A percentile compares a stretch with the other conserved stretches of the same genome.
Evolutionary conservation across 2,888 invertebrate genomes (phyloP).

Genomic region (Congeria kusceri): DNA sequence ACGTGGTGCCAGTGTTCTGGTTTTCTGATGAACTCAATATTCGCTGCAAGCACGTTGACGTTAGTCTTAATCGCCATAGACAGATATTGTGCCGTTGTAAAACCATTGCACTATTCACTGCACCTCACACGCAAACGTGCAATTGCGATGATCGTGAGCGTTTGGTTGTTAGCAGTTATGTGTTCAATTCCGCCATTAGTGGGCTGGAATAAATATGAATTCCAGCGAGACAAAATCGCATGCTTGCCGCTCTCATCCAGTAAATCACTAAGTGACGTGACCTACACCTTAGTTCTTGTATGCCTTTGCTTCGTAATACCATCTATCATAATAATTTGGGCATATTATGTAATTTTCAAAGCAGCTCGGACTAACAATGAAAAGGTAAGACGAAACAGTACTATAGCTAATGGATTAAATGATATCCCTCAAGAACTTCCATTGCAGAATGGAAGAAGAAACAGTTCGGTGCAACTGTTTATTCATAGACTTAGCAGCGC

Average conservation of each 20-base stretch:
- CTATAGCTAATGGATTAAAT: slow-evolving; percentile 71
- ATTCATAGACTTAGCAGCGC: slow-evolving; percentile 91
- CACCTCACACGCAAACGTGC: slow-evolving; percentile 86
- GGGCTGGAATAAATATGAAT: slow-evolving; percentile 79
- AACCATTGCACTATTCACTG: slow-evolving; percentile 89
- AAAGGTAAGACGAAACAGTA: slow-evolving; percentile 87
- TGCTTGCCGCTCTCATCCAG: slow-evolving; percentile 81
- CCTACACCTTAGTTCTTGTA: slow-evolving; percentile 85
- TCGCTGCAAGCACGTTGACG: slow-evolving; percentile 88
- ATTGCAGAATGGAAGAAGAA: slow-evolving; percentile 68
- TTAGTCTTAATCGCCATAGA: slow-evolving; percentile 89
- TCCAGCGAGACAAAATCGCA: slow-evolving; percentile 78
- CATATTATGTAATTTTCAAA: slow-evolving; percentile 89
- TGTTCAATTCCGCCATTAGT: slow-evolving; percentile 85
- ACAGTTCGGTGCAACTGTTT: slow-evolving; percentile 76
- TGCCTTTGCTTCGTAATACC: slow-evolving; percentile 86
- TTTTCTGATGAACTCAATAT: slow-evolving; percentile 88
- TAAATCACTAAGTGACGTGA: slow-evolving; percentile 71
- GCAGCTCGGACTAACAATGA: slow-evolving; percentile 91
- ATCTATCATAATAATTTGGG: slow-evolving; percentile 88
- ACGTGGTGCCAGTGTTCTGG: slow-evolving; percentile 88
- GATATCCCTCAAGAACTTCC: slow-evolving; percentile 66
- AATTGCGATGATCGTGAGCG: slow-evolving; percentile 84
- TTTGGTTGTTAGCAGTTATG: slow-evolving; percentile 85
- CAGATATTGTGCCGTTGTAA: slow-evolving; percentile 89